Conservation (phyloP, 53 echinoderm and acorn worm species). For the Mesocentrotus franciscanus region DNA sequence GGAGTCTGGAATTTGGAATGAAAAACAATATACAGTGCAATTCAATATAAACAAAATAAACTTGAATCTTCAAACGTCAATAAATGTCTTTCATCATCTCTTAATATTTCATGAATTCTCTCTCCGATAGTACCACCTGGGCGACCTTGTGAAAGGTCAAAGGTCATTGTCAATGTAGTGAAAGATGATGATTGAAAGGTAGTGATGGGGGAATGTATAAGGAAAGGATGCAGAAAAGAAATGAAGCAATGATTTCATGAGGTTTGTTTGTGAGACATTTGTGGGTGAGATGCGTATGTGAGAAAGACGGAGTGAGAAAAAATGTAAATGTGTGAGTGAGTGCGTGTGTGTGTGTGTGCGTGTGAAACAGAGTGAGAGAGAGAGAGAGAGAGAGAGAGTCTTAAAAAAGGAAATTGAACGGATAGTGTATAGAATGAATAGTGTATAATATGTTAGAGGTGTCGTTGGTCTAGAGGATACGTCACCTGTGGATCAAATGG, state of each 20-base stretch:
- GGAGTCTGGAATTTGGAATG: background rate
- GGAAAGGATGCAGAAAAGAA: too few species aligned
- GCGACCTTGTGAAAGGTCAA: background rate
- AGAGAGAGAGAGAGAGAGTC: too few species aligned
- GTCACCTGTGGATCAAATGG: too few species aligned
- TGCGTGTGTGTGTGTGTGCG: too few species aligned
- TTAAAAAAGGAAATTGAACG: too few species aligned
- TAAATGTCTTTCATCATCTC: slow-evolving; percentile 1
- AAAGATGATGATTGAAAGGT: slow-evolving; percentile 24
- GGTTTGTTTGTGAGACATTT: background rate
- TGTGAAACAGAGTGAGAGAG: too few species aligned
- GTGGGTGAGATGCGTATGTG: background rate
- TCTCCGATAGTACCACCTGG: background rate
- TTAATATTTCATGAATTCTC: slow-evolving; percentile 15
- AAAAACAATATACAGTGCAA: background rate
- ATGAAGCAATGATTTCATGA: too few species aligned
- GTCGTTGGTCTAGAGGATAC: too few species aligned
- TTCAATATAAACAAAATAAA: slow-evolving; percentile 24
- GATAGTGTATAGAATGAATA: too few species aligned
- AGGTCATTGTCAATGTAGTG: slow-evolving; percentile 14
- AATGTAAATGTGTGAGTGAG: too few species aligned
- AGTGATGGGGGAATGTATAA: background rate
- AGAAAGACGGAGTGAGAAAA: too few species aligned
- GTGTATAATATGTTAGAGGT: too few species aligned
- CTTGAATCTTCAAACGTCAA: slow-evolving; percentile 16